Evolutionary conservation across 2,888 invertebrate species (phyloP).

Genomic region (Drosophila paranaensis): DNA sequence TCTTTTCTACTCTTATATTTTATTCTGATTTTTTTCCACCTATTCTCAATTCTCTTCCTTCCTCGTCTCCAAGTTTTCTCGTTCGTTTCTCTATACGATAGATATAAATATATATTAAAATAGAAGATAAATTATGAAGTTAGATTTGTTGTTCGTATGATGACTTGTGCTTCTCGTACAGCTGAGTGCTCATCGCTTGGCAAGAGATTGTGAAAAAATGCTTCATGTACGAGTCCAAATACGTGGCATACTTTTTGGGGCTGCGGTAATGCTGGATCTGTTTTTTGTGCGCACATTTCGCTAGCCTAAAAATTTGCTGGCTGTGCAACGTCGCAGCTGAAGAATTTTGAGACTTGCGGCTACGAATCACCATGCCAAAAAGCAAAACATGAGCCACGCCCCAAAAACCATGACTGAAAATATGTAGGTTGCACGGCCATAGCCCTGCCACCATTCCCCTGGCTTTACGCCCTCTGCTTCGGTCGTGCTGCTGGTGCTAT

Average conservation of each 20-base stretch:
- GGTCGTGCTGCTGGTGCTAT: constrained; percentile 35
- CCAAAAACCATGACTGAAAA: constrained; percentile 54
- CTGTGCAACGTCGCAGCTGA: constrained; percentile 38
- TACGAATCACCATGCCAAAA: constrained; percentile 73
- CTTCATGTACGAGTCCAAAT: constrained; percentile 50
- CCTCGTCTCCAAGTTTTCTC: no score
- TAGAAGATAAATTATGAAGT: not conserved
- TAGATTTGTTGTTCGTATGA: not conserved
- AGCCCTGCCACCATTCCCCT: constrained; percentile 12
- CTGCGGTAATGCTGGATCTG: constrained; percentile 36
- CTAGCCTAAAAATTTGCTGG: constrained; percentile 38
- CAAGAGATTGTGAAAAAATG: constrained; percentile 29
- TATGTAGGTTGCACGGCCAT: constrained; percentile 67
- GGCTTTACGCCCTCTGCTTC: constrained; percentile 1
- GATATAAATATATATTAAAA: no score
- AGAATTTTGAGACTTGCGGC: constrained; percentile 76
- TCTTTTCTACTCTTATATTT: no score
- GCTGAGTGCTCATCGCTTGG: not conserved
- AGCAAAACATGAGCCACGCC: constrained; percentile 55
- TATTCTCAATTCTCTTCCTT: no score
- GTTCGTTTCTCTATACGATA: no score
- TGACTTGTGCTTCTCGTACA: not conserved
- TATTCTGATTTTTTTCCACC: no score
- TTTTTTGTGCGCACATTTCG: constrained; percentile 11
- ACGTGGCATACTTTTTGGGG: constrained; percentile 63